Base-by-base conservation (phyloP, 64 coral and sea anemone genomes). In the Dendronephthya gigantea region DNA sequence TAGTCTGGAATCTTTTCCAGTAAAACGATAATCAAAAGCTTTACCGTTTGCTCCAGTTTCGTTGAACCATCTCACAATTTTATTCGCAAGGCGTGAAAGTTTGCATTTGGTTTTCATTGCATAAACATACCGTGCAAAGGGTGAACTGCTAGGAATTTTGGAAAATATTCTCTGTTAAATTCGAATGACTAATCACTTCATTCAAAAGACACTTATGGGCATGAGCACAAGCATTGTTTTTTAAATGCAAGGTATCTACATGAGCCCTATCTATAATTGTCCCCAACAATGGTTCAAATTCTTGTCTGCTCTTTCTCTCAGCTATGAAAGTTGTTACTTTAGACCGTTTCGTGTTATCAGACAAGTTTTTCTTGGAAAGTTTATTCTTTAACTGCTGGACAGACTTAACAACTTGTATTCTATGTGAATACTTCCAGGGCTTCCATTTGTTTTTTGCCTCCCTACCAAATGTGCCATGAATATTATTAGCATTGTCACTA, bases 1-100 rank as follows among this genome's bases (percentile, higher is more conserved):
- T 40, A 35, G 30, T 87, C 68, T 49, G 35, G 85, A 87, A 81
- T 87, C 62, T 32, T 76, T 87, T 49, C 85, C 85, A 65, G 40
- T 87, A 40, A 87, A 87, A 31, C 85, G 85, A 87, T 87, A 87
- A 79, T 87, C 85, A 79, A 87, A 87, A 32, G 85, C 49, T 87
- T 87, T 87, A 2, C 74, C 85, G 79, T 74, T 75, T 47, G 68
- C 74, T 79, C 85, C 47, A 23, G 27, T 79, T 8, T 87, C 74
- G 16, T 87, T 87, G 19, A 87, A 87, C 85, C 85, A 87, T 50
- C 85, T 68, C 39, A 87, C 85, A 34, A 87, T 49, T 19, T 87
- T 68, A 22, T 87, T 87, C 49, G 85, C 85, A 34, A 87, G 48
- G 38, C 62, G 85, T 31, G 85, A 87, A 49, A 87, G 52, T 15